phyloP scores from a whole-genome alignment of 2,888 invertebrate species.

The Calliphora vomitoria region DNA sequence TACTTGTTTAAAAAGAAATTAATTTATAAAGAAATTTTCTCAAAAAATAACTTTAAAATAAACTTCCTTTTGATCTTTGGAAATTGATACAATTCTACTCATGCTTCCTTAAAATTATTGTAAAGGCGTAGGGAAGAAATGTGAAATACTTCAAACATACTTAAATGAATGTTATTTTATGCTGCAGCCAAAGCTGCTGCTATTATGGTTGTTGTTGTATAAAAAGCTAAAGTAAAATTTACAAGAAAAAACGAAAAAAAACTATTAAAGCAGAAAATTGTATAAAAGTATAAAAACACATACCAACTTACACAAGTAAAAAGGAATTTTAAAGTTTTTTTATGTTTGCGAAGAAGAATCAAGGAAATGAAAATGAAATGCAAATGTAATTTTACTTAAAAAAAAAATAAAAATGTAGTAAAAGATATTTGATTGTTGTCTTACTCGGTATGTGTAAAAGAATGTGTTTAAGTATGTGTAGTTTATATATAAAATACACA shows the following conservation, averaged over 20 bases:
- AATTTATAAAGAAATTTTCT: not conserved
- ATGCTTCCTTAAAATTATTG: not conserved
- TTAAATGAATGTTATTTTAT: slow-evolving; percentile 8
- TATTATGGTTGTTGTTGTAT: not conserved
- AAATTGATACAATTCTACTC: slow-evolving; percentile 23
- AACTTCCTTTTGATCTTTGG: slow-evolving; percentile 41
- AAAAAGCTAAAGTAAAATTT: slow-evolving; percentile 10
- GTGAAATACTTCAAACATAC: slow-evolving; percentile 4
- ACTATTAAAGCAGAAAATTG: slow-evolving; percentile 53
- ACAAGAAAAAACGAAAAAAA: slow-evolving; percentile 36
- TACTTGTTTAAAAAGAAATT: not conserved
- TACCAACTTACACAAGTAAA: slow-evolving; percentile 14
- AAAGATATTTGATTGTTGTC: slow-evolving; percentile 40
- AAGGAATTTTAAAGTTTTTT: slow-evolving; percentile 29
- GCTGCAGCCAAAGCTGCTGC: not conserved
- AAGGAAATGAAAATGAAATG: slow-evolving; percentile 51
- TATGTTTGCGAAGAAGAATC: slow-evolving; percentile 4
- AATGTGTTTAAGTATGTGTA: slow-evolving; percentile 6
- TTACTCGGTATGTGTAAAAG: slow-evolving; percentile 12
- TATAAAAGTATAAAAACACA: slow-evolving; percentile 9
- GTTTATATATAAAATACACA: too few relatives aligned
- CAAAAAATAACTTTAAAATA: slow-evolving; percentile 16
- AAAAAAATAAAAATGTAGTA: not conserved
- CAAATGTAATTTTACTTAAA: slow-evolving; percentile 46
- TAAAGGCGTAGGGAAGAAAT: slow-evolving; percentile 17